Evolutionary conservation across 2,888 invertebrate genomes (phyloP), one percentile per base, ranked within the genome.

Genomic region (Brachypterus glaber): DNA sequence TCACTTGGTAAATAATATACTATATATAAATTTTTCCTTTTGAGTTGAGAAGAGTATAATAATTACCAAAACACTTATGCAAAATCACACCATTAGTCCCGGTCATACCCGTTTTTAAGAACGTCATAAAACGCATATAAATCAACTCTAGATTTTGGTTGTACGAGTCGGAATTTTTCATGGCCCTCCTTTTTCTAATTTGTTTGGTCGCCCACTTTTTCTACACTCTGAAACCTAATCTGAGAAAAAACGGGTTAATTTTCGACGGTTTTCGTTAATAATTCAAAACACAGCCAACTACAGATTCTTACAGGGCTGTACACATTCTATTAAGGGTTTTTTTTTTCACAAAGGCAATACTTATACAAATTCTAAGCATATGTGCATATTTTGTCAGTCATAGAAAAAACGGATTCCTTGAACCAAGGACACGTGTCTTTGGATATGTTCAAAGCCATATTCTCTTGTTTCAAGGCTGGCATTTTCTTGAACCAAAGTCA

Each of bases 51-150:
- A n/a, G n/a, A n/a, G n/a, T n/a, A n/a, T n/a, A n/a, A 17, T 35
- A 31, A 27, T 31, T 11, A 14, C 25, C 27, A 21, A 5, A 21
- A 21, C 9, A 21, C 21, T 33, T 14, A 33, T 17, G 8, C 21
- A 21, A 21, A 21, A 21, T 21, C 8, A 13, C 7, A 13, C 27
- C 8, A 27, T 27, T 27, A 27, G 27, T n/a, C n/a, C n/a, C n/a
- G n/a, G n/a, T n/a, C n/a, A n/a, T n/a, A 50, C 44, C 50, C 40
- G 33, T 39, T 43, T 45, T 43, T 44, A 44, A 46, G 35, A 32
- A 38, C 37, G 41, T 40, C 37, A 43, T 55, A 54, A 56, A 53
- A 52, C 51, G 44, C 44, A 44, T 49, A 52, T 55, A 55, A 57
- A 57, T 54, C 53, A 54, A 47, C 45, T 49, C 46, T 44, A 46